phyloP scores from a whole-genome alignment of 2,113 vertebrate species.

The Pomatorhinus ruficollis region DNA sequence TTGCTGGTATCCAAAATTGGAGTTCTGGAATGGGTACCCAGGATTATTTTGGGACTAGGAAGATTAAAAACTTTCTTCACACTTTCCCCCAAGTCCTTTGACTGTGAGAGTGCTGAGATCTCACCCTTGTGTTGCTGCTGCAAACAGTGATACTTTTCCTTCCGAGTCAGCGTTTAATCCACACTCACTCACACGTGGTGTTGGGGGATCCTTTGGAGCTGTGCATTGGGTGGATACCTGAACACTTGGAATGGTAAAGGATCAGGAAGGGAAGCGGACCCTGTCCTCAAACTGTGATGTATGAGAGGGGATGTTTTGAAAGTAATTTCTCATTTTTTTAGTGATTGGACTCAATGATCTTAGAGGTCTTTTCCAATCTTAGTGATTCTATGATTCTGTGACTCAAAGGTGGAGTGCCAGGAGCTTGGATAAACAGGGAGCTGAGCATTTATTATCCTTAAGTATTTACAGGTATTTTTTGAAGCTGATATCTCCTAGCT shows the following conservation, averaged over 20 bases:
- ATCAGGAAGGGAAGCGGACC: not conserved
- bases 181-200: rapidly evolving
- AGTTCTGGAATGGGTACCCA: not conserved
- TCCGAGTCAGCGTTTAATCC: not conserved
- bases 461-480: not conserved
- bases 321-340: rapidly evolving
- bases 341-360: not conserved
- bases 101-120: not conserved
- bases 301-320: not conserved
- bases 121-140: not conserved
- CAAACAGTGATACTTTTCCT: not conserved
- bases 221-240: not conserved
- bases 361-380: not conserved
- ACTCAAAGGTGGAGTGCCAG: not conserved
- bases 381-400: not conserved
- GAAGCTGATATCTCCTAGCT: not conserved
- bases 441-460: not conserved
- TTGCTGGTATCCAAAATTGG: not conserved
- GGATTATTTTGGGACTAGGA: not conserved
- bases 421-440: not conserved
- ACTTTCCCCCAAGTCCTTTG: not conserved
- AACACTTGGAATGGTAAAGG: not conserved
- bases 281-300: not conserved
- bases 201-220: not conserved
- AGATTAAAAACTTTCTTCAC: not conserved